phyloP scores from a whole-genome alignment of 2,113 vertebrate genomes.

The Dasyornis broadbenti region DNA sequence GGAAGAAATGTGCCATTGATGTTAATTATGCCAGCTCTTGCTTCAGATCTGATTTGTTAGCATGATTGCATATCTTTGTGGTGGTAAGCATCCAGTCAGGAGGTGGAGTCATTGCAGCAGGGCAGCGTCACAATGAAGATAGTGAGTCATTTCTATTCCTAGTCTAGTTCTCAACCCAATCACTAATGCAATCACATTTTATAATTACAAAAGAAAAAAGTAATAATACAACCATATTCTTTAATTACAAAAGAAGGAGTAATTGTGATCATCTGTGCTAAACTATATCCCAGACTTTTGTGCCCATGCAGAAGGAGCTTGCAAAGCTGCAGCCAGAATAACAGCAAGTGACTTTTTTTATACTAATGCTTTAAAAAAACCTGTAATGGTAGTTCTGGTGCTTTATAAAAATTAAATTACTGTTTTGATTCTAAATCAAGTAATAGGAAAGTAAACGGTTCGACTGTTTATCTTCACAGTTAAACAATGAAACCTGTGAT shows the following conservation, averaged over 20 bases:
- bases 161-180: background rate
- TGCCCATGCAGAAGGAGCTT: background rate
- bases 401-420: background rate
- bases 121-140: background rate
- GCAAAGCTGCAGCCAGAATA: background rate
- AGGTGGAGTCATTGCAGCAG: background rate
- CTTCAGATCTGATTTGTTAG: background rate
- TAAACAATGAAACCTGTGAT: background rate
- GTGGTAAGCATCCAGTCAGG: background rate
- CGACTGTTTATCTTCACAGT: background rate
- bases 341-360: background rate
- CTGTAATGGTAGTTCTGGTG: background rate
- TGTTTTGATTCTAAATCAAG: background rate
- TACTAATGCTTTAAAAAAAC: background rate
- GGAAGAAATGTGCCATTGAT: background rate
- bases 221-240: background rate
- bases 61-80: background rate
- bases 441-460: background rate
- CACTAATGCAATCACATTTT: background rate
- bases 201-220: background rate
- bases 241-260: background rate
- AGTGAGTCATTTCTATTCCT: background rate
- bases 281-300: background rate
- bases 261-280: background rate
- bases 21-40: background rate